Evolutionary conservation across 2,888 invertebrate genomes (phyloP).

Genomic region (Philonicus albiceps): DNA sequence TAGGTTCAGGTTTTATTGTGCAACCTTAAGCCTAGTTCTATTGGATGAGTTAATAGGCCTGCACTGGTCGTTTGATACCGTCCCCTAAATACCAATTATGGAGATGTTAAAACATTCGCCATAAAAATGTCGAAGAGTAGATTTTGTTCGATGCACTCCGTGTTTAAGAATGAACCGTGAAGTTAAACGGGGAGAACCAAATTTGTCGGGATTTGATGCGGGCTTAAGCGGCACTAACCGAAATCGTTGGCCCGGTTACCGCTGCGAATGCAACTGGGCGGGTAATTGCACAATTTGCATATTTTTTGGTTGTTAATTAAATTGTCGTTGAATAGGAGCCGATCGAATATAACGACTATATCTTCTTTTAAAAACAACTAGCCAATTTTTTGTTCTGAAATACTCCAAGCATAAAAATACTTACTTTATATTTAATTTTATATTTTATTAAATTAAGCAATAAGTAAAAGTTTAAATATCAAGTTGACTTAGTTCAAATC

Average conservation of each 20-base stretch:
- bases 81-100: slow-evolving; percentile 48
- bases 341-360: not conserved
- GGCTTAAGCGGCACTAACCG: not conserved
- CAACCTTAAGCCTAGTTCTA: not conserved
- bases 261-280: not conserved
- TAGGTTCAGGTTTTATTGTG: not conserved
- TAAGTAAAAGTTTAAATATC: no score
- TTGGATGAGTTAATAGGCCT: not conserved
- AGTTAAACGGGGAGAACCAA: not conserved
- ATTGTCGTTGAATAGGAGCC: not conserved
- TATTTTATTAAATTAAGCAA: no score
- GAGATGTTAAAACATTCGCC: slow-evolving; percentile 45
- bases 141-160: not conserved
- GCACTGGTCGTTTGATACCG: slow-evolving; percentile 26
- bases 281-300: not conserved
- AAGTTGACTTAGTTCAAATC: no score
- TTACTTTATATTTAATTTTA: no score
- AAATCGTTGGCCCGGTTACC: not conserved
- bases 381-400: no score
- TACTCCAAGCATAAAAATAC: no score
- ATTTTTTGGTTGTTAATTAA: not conserved
- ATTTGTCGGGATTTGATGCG: not conserved
- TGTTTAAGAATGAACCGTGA: not conserved
- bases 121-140: slow-evolving; percentile 42
- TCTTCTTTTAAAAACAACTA: no score